phyloP scores from a whole-genome alignment of 1,140 invertebrate species.

The Brachionus angularis region DNA sequence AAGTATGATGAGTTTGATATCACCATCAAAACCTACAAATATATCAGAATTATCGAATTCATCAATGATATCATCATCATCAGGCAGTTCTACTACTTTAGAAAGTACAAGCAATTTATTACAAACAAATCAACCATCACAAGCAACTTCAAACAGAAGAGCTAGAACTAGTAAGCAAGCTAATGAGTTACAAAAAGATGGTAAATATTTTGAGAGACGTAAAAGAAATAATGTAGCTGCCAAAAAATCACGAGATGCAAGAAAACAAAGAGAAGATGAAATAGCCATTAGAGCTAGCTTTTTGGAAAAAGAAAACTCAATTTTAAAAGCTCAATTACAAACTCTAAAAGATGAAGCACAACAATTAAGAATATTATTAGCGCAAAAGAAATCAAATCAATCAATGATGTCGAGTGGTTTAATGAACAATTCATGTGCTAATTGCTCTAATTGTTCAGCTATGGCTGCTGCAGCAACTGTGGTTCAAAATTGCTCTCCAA shows the following conservation, averaged over 20 bases:
- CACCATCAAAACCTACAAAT: constrained; percentile 20
- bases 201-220: constrained; percentile 79
- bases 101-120: background rate
- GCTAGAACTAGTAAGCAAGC: constrained; percentile 56
- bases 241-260: constrained; percentile 79
- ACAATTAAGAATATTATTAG: constrained; percentile 53
- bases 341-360: constrained; percentile 72
- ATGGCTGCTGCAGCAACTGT: too few relatives aligned
- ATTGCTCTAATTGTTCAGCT: constrained; percentile 25
- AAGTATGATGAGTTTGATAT: constrained; percentile 4
- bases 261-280: constrained; percentile 74
- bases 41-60: constrained; percentile 40
- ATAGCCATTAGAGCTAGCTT: constrained; percentile 73
- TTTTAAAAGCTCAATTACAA: constrained; percentile 72
- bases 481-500: too few relatives aligned
- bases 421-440: background rate
- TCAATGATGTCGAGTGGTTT: constrained; percentile 15
- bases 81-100: background rate
- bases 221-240: constrained; percentile 82
- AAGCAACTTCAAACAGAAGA: background rate
- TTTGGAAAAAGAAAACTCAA: constrained; percentile 78
- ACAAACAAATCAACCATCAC: background rate
- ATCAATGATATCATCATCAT: constrained; percentile 41
- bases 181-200: constrained; percentile 82
- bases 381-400: constrained; percentile 37